Base-by-base conservation (phyloP, 2,888 invertebrate species). In the Dynastes maya region DNA sequence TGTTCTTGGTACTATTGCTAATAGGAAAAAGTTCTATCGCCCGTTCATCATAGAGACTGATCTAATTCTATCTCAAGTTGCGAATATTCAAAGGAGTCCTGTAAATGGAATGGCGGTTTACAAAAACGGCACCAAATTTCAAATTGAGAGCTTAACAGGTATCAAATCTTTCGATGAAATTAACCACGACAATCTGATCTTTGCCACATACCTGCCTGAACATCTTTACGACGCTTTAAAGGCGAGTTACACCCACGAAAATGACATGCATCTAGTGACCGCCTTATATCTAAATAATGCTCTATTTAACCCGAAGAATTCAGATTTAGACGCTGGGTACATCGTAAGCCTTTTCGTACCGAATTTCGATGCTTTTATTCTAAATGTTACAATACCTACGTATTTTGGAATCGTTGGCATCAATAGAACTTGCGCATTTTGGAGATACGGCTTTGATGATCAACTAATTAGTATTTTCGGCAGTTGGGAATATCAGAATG, bases 51-150 rank as follows among this genome's bases (percentile, higher is more conserved):
- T 76, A 13, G 8, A 63, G 71, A 45, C 58, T 11, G 53, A 71
- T n/a, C 37, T 70, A 11, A 55, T 76, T 63, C 45, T 70, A 29
- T 68, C 53, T 29, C 76, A 79, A 63, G 49, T 76, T 16, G 63
- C 64, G 4, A 71, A 76, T 70, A 40, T 79, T 16, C 27, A 61
- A 40, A 61, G 11, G 0, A 76, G 58, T 16, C 32, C 40, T 37
- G 22, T 78, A 16, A 78, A 74, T n/a, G 79, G 79, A 29, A 53
- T 79, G 64, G 79, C 76, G 22, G 53, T 79, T 1, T 79, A 76
- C 53, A 61, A 76, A 32, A 71, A 16, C 4, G 27, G 9, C 11
- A 40, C 27, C 1, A 64, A 55, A 11, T 8, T 53, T 61, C 16
- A 40, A 6, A 27, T 77, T 40, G 32, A 49, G n/a, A 71, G 70